Percentiles rank a stretch among this genome's conserved stretches.
phyloP scores from a whole-genome alignment of 2,113 vertebrate genomes.

The Menura novaehollandiae region DNA sequence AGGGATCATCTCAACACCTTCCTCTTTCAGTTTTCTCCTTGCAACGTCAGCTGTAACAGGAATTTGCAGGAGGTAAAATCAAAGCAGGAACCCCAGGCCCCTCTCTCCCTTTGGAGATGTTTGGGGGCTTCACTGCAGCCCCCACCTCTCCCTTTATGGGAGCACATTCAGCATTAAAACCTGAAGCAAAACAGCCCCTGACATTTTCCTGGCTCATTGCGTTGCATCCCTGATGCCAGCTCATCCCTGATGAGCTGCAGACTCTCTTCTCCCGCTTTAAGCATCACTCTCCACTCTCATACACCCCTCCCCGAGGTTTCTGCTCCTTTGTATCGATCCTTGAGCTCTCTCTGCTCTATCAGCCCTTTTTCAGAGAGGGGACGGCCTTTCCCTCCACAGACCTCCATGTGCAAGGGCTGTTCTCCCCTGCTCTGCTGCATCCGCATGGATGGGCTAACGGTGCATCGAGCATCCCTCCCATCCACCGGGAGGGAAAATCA shows the following conservation, averaged over 20 bases:
- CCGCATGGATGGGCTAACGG: rapidly evolving
- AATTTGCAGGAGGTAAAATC: not conserved
- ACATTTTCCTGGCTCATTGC: not conserved
- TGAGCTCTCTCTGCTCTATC: not conserved
- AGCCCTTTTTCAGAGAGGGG: not conserved
- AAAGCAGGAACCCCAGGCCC: not conserved
- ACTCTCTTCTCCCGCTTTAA: not conserved
- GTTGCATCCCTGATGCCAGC: not conserved
- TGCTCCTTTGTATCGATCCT: conserved; percentile 15
- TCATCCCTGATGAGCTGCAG: conserved; percentile 7
- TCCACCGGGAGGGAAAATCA: not conserved
- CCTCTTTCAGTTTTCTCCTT: conserved; percentile 1
- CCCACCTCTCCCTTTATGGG: not conserved
- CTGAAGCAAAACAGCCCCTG: not conserved
- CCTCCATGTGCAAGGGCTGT: not conserved
- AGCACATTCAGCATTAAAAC: not conserved
- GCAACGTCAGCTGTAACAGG: not conserved
- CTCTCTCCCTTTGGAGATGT: not conserved
- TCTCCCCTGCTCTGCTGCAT: not conserved
- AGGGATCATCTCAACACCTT: not conserved
- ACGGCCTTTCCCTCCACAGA: not conserved
- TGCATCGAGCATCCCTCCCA: not conserved
- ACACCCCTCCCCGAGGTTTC: not conserved
- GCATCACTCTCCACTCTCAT: not conserved
- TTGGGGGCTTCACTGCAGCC: not conserved